Evolutionary conservation across 92 coral and sea anemone genomes (phyloP), one percentile per base, ranked within the genome.

Genomic region (Zoanthus sociatus): DNA sequence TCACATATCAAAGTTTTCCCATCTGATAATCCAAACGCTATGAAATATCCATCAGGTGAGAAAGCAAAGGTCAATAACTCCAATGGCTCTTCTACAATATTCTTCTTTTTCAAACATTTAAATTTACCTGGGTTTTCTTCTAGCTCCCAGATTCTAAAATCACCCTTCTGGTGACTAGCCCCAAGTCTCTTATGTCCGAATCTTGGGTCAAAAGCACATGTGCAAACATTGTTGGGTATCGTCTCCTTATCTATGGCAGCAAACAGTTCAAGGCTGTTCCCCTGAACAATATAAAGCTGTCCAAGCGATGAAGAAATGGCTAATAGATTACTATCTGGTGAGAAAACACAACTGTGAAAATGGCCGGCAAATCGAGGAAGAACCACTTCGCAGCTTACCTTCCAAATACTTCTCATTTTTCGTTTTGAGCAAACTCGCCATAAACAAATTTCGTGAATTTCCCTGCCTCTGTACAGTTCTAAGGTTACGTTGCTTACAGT

Each of bases 221-320:
- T 87, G 48, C 97, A 94, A 5, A 71, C 20, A 61, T 79, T 94
- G 30, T 79, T 70, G 14, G 32, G 15, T n/a, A 71, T 83, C 18
- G 72, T 60, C 7, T 83, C 89, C 56, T 84, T 87, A 71, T 88
- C 81, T 66, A 94, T 42, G 14, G 90, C 93, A 13, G 77, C 77
- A 45, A 72, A 55, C 31, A 94, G 54, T 72, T 93, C 98, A 33
- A 95, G 88, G 69, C 71, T 94, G 71, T 82, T 77, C 61, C 94
- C 90, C 20, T 89, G 85, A 4, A 95, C 71, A 61, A 95, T 83
- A 77, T 92, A 92, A 1, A 91, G 81, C 67, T 95, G 98, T 45
- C 98, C 87, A 26, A 86, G 67, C 46, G 95, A 86, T 21, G 94
- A 94, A 17, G 98, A 90, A 14, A 94, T 61, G 73, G 98, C 97